Base-by-base conservation (phyloP, 1,140 invertebrate species). In the Catajapyx aquilonaris region DNA sequence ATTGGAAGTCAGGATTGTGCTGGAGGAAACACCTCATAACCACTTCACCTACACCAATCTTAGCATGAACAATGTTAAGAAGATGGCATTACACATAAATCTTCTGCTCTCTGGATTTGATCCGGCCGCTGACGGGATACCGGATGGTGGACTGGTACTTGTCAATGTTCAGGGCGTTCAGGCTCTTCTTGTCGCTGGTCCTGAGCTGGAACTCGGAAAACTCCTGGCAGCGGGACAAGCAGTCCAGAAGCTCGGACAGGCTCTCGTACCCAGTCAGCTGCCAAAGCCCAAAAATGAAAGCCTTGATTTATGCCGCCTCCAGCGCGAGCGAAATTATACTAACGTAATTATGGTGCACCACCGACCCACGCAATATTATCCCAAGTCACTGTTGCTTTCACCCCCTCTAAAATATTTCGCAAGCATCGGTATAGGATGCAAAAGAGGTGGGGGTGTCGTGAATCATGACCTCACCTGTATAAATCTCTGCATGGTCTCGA, bases 401-500 rank as follows among this genome's bases (percentile, higher is more conserved):
- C n/a, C n/a, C n/a, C n/a, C n/a, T n/a, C n/a, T n/a, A n/a, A n/a
- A n/a, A n/a, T n/a, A n/a, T n/a, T n/a, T n/a, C n/a, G n/a, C n/a
- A n/a, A n/a, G n/a, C n/a, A n/a, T n/a, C n/a, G n/a, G n/a, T n/a
- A n/a, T n/a, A n/a, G n/a, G n/a, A n/a, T n/a, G n/a, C n/a, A n/a
- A n/a, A n/a, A n/a, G n/a, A n/a, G n/a, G n/a, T n/a, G n/a, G n/a
- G n/a, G n/a, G n/a, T n/a, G n/a, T n/a, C n/a, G n/a, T n/a, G n/a
- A n/a, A 36, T 28, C 16, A 11, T n/a, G 20, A 13, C 15, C 13
- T 34, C 51, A 68, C 62, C 52, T 64, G 56, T 51, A 60, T 57
- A 42, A 70, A 67, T 18, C 55, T 44, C 41, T 68, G 66, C 64
- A 75, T 73, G 0, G 71, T 74, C 38, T 65, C 60, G 48, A 69